phyloP scores from a whole-genome alignment of 2,113 vertebrate species.

The Oncorhynchus gorbuscha region DNA sequence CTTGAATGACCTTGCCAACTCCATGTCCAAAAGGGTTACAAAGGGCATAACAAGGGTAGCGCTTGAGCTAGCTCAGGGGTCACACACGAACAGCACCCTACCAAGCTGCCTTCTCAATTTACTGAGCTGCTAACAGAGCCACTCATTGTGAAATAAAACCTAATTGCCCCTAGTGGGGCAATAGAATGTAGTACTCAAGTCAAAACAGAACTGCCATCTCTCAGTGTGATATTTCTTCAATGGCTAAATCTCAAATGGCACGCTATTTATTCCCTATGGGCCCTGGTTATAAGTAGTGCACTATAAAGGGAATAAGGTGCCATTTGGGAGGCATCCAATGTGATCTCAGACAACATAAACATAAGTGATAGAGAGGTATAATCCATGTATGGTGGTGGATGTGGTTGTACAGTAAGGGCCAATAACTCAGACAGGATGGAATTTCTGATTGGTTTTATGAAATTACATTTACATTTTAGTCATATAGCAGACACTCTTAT shows the following conservation, averaged over 20 bases:
- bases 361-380: constrained; percentile 32
- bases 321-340: not conserved
- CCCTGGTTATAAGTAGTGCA: too few relatives aligned
- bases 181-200: constrained; percentile 11
- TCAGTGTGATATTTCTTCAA: constrained; percentile 11
- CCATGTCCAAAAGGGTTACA: too few relatives aligned
- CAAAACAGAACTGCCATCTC: constrained; percentile 1
- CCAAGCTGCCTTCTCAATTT: constrained; percentile 34
- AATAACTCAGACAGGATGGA: constrained; percentile 37
- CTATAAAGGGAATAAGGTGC: too few relatives aligned
- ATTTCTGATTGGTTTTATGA: constrained; percentile 32
- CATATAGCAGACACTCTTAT: too few relatives aligned
- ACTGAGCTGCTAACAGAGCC: constrained; percentile 23
- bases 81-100: not conserved
- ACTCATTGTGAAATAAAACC: constrained; percentile 25
- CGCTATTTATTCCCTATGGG: too few relatives aligned
- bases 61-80: not conserved
- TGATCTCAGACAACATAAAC: constrained; percentile 38
- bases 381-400: constrained; percentile 14
- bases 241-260: too few relatives aligned
- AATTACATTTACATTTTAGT: not conserved
- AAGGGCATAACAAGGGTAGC: not conserved
- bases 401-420: constrained; percentile 27
- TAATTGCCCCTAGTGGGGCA: constrained; percentile 29
- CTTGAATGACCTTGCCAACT: too few relatives aligned